Evolutionary conservation across 2,888 invertebrate genomes (phyloP), one percentile per base, ranked within the genome.

Genomic region (Periphyllus acericola): DNA sequence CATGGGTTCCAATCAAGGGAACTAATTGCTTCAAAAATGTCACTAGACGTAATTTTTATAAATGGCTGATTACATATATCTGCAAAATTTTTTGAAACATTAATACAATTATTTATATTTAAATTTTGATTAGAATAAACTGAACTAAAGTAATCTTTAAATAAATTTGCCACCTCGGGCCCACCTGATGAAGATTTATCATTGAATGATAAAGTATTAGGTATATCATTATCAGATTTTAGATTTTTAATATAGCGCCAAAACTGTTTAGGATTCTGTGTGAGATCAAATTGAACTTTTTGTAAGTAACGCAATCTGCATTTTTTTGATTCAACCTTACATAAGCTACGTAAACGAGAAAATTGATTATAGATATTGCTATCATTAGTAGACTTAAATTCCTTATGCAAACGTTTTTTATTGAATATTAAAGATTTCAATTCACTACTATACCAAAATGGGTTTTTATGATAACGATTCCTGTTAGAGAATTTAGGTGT

Each of bases 321-420:
- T 40, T 25, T 40, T 75, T 75, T 75, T n/a, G 36, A 40, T 75
- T 75, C 75, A 3, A 34, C 9, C n/a, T 82, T 82, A 29, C 71
- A 82, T 36, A 82, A 21, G 11, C 71, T 46, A 82, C 68, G 72
- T 71, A 72, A 46, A 36, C 68, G 29, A 21, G 68, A 82, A 40
- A 75, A 75, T 40, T 19, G 3, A 75, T 75, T 75, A 25, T 75
- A 75, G 3, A 21, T 75, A 40, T 29, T 17, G 21, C 36, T 0
- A 82, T 71, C 68, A 11, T 36, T 36, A 32, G 71, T 71, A 71
- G 55, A 29, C 29, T 81, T 81, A 34, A 66, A 81, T n/a, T 81
- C 81, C 25, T 81, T 66, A 81, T 81, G 81, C n/a, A 81, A 68
- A 19, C 81, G 36, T 71, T 81, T 83, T 83, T 83, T 83, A 75